These are phyloP conservation scores for Notothenia rossii DNA, from an alignment of 2,113 vertebrate species.

Conservation along the genomic window DNA sequence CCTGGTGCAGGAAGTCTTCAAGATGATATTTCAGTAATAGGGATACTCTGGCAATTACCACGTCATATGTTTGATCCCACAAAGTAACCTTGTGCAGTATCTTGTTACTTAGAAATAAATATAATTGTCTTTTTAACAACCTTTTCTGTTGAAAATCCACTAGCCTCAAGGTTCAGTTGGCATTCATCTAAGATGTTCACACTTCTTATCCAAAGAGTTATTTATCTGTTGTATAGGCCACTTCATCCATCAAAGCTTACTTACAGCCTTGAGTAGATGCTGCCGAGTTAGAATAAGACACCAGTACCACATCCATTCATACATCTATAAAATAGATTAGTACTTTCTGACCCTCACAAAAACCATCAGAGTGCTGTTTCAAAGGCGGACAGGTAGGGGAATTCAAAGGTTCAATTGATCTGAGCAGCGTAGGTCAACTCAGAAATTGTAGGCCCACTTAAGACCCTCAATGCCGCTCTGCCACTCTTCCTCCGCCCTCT, in stretches of 20 bases:
- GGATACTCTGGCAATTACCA: not conserved
- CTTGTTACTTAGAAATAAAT: not conserved
- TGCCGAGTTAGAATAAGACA: not conserved
- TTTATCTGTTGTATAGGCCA: not conserved
- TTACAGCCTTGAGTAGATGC: not conserved
- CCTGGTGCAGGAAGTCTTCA: not conserved
- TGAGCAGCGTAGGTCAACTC: slow-evolving; percentile 12
- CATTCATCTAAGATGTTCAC: too few species aligned
- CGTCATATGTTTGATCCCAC: not conserved
- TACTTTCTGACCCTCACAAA: not conserved
- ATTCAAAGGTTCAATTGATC: slow-evolving; percentile 30
- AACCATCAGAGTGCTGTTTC: not conserved
- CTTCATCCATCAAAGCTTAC: slow-evolving; percentile 1
- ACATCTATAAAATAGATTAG: not conserved
- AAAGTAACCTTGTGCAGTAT: not conserved
- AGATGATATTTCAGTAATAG: not conserved
- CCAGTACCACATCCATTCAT: not conserved
- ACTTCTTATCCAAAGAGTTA: not conserved
- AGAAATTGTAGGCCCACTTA: slow-evolving; percentile 27
- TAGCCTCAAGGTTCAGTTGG: not conserved
- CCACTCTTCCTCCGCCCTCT: not conserved
- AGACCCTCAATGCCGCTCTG: slow-evolving; percentile 8
- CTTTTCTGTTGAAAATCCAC: not conserved
- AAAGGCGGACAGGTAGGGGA: slow-evolving; percentile 2
- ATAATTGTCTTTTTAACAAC: not conserved